Percentiles rank a stretch among this genome's conserved stretches.
These are phyloP conservation scores for Myiopsitta monachus DNA, from an alignment of 2,113 vertebrate species.

Conservation along the genomic window DNA sequence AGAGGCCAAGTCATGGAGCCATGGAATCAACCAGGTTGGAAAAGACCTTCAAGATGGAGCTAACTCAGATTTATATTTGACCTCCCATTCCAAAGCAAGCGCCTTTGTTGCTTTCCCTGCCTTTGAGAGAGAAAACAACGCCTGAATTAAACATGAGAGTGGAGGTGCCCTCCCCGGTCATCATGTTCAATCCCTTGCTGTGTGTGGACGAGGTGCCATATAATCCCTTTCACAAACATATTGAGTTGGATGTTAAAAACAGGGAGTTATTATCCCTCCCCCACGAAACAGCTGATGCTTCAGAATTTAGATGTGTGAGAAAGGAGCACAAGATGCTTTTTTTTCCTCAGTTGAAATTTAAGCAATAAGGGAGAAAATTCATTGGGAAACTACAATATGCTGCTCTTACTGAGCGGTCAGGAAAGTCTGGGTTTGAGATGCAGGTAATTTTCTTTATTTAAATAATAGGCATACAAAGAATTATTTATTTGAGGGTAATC, in stretches of 20 bases:
- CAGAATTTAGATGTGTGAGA: constrained; percentile 23
- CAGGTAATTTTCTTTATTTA: neutral
- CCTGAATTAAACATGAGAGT: constrained; percentile 20
- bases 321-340: neutral
- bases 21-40: neutral
- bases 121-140: neutral
- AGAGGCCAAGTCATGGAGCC: fast-evolving
- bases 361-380: constrained; percentile 17
- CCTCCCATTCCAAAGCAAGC: neutral
- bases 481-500: neutral
- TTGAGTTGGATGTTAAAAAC: constrained; percentile 23
- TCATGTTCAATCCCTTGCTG: neutral
- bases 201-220: neutral
- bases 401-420: neutral
- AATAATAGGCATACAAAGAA: neutral
- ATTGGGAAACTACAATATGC: neutral
- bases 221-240: neutral
- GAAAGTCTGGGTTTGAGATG: constrained; percentile 6
- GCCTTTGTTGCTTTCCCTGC: neutral
- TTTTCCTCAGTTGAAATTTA: constrained; percentile 11
- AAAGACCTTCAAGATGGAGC: neutral
- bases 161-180: neutral
- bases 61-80: neutral
- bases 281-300: constrained; percentile 30
- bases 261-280: constrained; percentile 30